Evolutionary conservation across 2,888 invertebrate species (phyloP).

Genomic region (Augochlorella aurata): DNA sequence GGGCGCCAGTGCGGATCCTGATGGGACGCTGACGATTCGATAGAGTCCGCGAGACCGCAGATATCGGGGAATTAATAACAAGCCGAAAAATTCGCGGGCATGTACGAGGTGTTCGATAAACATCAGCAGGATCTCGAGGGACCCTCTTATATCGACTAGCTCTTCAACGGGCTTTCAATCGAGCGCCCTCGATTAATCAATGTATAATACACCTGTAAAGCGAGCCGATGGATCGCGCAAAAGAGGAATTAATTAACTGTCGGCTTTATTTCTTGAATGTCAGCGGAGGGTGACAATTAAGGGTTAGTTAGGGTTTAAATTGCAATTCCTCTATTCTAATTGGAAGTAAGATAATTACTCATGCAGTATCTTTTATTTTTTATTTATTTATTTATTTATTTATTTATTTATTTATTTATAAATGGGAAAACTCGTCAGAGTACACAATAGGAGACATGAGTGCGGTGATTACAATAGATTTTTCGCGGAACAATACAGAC

Average conservation of each 20-base stretch:
- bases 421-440: too few species aligned
- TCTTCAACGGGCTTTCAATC: not conserved
- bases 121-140: not conserved
- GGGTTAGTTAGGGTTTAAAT: too few species aligned
- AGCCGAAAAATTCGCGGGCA: constrained; percentile 32
- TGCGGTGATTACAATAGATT: too few species aligned
- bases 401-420: too few species aligned
- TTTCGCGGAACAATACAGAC: too few species aligned
- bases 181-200: not conserved
- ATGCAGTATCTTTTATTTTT: too few species aligned
- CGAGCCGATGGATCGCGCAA: not conserved
- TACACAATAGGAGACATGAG: too few species aligned
- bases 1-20: constrained; percentile 8
- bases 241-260: not conserved
- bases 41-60: constrained; percentile 18
- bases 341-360: too few species aligned
- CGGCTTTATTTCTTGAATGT: too few species aligned
- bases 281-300: too few species aligned
- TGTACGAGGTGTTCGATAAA: not conserved
- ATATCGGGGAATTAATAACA: constrained; percentile 55
- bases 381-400: too few species aligned
- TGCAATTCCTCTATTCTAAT: too few species aligned
- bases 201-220: not conserved
- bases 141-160: not conserved
- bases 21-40: constrained; percentile 35